Conservation (phyloP, 2,888 invertebrate species). For the Hipparchia semele region DNA sequence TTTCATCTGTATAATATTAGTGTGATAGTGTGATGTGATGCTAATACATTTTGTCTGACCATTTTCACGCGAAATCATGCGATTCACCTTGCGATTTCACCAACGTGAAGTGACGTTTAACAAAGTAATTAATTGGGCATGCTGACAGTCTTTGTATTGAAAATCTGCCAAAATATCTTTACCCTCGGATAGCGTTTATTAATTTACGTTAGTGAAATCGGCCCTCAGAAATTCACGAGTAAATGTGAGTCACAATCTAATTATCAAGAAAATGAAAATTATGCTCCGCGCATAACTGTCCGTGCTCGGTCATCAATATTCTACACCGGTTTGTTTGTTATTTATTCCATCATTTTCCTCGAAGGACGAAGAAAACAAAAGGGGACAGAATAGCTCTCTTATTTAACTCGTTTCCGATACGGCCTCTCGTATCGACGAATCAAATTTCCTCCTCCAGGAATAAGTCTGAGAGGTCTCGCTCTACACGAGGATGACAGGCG, state of each 20-base stretch:
- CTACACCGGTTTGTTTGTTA: conserved; percentile 67
- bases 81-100: too few species aligned
- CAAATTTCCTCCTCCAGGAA: conserved; percentile 69
- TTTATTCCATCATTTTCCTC: conserved; percentile 65
- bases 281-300: conserved; percentile 1
- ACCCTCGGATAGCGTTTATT: too few species aligned
- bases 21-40: too few species aligned
- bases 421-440: conserved; percentile 73
- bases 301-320: conserved; percentile 65
- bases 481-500: conserved; percentile 58
- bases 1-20: too few species aligned
- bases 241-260: neutral
- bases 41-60: too few species aligned
- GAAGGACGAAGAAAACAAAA: conserved; percentile 56
- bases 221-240: neutral
- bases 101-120: too few species aligned
- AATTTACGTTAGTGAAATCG: too few species aligned
- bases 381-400: conserved; percentile 71
- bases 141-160: too few species aligned
- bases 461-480: conserved; percentile 60
- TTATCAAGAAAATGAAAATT: neutral
- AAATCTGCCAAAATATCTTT: too few species aligned
- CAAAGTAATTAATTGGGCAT: too few species aligned
- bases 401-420: conserved; percentile 82
- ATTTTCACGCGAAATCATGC: too few species aligned